A percentile compares a stretch with the other conserved stretches of the same genome.
phyloP scores from a whole-genome alignment of 2,113 vertebrate genomes.

The Cervus canadensis region DNA sequence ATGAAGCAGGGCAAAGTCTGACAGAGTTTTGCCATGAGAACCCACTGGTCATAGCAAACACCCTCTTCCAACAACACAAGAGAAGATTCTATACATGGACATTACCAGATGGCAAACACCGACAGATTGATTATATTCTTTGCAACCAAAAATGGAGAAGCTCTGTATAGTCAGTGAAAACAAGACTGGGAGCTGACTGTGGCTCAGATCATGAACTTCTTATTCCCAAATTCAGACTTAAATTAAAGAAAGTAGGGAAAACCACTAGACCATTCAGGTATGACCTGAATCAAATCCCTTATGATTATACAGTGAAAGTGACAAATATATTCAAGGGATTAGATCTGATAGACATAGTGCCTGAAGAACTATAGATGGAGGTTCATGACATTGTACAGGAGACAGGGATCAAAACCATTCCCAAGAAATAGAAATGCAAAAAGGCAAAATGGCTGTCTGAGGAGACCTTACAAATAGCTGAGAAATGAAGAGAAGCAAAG shows the following conservation, averaged over 20 bases:
- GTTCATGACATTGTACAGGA: background rate
- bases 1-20: background rate
- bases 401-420: background rate
- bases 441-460: background rate
- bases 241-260: background rate
- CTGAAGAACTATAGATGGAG: background rate
- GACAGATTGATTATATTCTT: background rate
- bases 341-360: background rate
- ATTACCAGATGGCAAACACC: background rate
- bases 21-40: background rate
- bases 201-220: background rate
- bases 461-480: background rate
- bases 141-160: background rate
- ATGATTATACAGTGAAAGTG: background rate
- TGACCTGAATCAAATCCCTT: background rate
- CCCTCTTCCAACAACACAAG: background rate
- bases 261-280: background rate
- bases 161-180: background rate
- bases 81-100: background rate
- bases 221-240: background rate
- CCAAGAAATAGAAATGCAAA: background rate
- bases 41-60: background rate
- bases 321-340: background rate
- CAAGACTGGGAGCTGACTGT: background rate
- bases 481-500: background rate